A percentile compares a stretch with the other conserved stretches of the same genome.
Conservation (phyloP, 2,888 invertebrate genomes). For the Leistus spinibarbis region DNA sequence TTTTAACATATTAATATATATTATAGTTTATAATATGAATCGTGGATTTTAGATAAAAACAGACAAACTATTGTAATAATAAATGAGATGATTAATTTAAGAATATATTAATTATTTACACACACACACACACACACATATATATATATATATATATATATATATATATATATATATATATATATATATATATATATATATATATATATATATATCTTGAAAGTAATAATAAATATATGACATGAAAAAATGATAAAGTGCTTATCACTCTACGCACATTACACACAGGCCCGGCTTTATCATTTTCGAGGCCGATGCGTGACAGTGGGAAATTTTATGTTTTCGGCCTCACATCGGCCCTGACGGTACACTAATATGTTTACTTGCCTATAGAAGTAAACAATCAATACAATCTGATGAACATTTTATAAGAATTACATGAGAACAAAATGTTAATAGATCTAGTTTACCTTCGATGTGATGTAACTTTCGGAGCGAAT, state of each 20-base stretch:
- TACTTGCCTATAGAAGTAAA: not conserved
- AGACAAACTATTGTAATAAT: no score
- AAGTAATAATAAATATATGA: no score
- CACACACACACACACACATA: no score
- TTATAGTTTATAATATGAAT: no score
- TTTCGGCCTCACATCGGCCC: not conserved
- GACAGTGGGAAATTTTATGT: not conserved
- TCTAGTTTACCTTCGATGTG: conserved; percentile 32
- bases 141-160: no score
- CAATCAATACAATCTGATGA: conserved; percentile 21
- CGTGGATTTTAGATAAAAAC: no score
- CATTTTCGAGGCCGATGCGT: not conserved
- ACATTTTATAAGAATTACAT: conserved; percentile 30
- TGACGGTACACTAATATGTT: not conserved
- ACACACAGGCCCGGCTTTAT: not conserved
- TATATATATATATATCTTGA: no score
- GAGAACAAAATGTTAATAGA: conserved; percentile 22
- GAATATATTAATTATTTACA: no score
- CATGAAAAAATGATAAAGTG: not conserved
- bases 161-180: no score
- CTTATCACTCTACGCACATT: not conserved
- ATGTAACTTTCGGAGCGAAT: conserved; percentile 32
- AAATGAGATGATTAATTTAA: no score
- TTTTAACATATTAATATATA: no score
- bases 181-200: no score